A percentile compares a stretch with the other conserved stretches of the same genome.
Conservation (phyloP, 2,888 invertebrate genomes). For the Amphipyra berbera region DNA sequence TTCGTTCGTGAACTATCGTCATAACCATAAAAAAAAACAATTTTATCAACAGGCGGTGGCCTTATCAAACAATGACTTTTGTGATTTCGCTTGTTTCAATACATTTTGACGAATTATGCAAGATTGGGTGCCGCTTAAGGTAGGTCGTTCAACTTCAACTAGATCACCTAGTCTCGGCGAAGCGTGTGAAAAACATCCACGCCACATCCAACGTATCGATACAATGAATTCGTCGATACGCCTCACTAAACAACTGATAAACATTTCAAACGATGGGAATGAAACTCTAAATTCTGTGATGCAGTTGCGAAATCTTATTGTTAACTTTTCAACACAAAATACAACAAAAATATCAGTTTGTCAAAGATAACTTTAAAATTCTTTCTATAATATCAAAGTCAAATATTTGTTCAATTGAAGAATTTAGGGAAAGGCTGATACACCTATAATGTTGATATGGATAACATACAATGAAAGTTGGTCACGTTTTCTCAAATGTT, state of each 20-base stretch:
- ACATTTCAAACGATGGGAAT: conserved; percentile 69
- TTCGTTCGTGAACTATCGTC: conserved; percentile 42
- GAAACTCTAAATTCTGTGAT: conserved; percentile 62
- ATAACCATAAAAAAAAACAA: conserved; percentile 56
- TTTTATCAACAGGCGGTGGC: conserved; percentile 56
- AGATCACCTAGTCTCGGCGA: conserved; percentile 66
- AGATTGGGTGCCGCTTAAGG: conserved; percentile 66
- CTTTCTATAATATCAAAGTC: conserved; percentile 56
- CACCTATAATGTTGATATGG: conserved; percentile 55
- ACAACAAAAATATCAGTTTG: conserved; percentile 62
- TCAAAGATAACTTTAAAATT: conserved; percentile 57
- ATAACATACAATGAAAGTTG: conserved; percentile 57
- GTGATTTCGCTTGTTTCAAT: conserved; percentile 57
- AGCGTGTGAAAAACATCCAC: conserved; percentile 75
- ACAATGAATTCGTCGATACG: conserved; percentile 71
- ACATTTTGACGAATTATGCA: conserved; percentile 68
- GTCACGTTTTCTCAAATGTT: conserved; percentile 55
- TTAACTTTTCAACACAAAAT: conserved; percentile 58
- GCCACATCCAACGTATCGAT: conserved; percentile 58
- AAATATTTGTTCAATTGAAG: conserved; percentile 67
- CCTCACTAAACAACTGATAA: conserved; percentile 75
- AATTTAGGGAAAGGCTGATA: conserved; percentile 59
- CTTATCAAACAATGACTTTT: conserved; percentile 74
- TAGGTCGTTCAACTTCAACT: conserved; percentile 81
- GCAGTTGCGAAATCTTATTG: conserved; percentile 71